Conservation (phyloP, 2,113 vertebrate species). For the Engystomops pustulosus region DNA sequence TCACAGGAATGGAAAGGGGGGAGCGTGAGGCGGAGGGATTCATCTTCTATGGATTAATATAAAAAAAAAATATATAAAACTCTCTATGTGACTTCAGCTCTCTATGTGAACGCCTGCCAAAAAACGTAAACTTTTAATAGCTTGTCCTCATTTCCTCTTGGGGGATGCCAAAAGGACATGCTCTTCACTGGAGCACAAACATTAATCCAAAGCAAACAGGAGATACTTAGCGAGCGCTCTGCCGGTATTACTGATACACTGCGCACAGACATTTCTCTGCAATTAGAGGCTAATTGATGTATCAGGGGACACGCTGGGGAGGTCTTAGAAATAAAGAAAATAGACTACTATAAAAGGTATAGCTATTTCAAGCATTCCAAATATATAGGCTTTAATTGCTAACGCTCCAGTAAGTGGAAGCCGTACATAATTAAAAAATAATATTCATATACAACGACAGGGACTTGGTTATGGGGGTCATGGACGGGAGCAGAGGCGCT, state of each 20-base stretch:
- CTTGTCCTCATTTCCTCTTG: conserved; percentile 40
- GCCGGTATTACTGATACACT: conserved; percentile 10
- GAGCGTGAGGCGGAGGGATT: not conserved
- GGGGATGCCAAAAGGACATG: conserved; percentile 32
- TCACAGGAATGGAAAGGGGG: not conserved
- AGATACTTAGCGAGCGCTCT: conserved; percentile 1
- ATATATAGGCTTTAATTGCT: conserved; percentile 11
- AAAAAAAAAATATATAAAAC: not conserved
- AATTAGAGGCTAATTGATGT: conserved; percentile 41
- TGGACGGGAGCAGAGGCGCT: not conserved
- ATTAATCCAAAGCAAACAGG: conserved; percentile 27
- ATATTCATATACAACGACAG: not conserved
- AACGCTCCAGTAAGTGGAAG: not conserved
- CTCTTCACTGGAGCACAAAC: conserved; percentile 16
- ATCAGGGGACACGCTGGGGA: conserved; percentile 15
- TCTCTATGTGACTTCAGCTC: conserved; percentile 28
- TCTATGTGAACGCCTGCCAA: conserved; percentile 23
- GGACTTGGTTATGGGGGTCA: conserved; percentile 1
- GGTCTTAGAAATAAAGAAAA: conserved; percentile 8
- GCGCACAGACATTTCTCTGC: not conserved
- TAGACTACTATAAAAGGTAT: conserved; percentile 3
- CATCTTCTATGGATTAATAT: conserved; percentile 20
- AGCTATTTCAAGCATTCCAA: not conserved
- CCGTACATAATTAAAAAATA: conserved; percentile 6
- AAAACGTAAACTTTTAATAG: conserved; percentile 40